Base-by-base conservation (phyloP, 2,888 invertebrate genomes). In the Rhingia rostrata region DNA sequence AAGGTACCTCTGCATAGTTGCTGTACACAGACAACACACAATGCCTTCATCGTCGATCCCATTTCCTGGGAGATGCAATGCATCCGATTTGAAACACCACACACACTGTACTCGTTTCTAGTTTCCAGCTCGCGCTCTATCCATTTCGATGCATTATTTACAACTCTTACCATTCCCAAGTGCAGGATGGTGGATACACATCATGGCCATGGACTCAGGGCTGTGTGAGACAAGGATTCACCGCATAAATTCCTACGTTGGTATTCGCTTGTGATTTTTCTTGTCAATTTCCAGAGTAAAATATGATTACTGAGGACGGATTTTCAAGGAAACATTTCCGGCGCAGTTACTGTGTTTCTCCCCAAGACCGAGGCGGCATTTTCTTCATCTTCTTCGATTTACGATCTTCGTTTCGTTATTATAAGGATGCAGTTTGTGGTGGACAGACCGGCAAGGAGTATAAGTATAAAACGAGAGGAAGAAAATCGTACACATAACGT, bases 231-330 rank as follows among this genome's bases (percentile, higher is more conserved):
- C 60, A 60, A 6, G 54, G 33, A 54, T 37, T 58, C 32, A 12
- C 41, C 3, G 14, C 14, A 10, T 10, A 9, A 43, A 32, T 60
- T 60, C 32, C 41, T 43, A 7, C 30, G 32, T 43, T 41, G 41
- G 58, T 58, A 60, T 60, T 41, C 43, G n/a, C 60, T 60, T 43
- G 22, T 60, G 60, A 60, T 60, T 60, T 58, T 43, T 60, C 60
- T 32, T 60, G 60, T 60, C 60, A 60, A 60, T 60, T 60, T 60
- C 43, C 60, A 60, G 43, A 60, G 60, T 33, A 60, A 60, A 60
- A 60, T 60, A 60, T 60, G 60, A 60, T 60, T 60, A 60, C 60
- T 39, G 60, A 32, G 41, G 60, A 60, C 60, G 41, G 60, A 43
- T 43, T 60, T 60, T 41, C 30, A 43, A 43, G 60, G n/a, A 41